Conservation (phyloP, 2,113 vertebrate species). For the Brachypteracias leptosomus region DNA sequence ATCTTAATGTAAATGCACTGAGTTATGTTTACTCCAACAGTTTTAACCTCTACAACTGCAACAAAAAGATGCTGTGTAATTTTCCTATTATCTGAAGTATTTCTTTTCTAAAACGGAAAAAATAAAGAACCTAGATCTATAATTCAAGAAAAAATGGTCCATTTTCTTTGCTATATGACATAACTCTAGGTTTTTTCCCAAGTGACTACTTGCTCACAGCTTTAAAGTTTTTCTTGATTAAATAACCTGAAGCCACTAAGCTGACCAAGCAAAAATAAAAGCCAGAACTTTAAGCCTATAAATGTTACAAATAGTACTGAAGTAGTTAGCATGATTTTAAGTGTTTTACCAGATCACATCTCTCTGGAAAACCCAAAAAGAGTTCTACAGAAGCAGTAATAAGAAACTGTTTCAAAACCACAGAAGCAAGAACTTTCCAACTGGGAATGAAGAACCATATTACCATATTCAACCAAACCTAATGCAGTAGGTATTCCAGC, state of each 20-base stretch:
- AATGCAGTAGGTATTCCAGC: not conserved
- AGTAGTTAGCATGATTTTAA: slow-evolving; percentile 49
- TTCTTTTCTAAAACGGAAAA: slow-evolving; percentile 14
- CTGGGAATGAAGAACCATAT: not conserved
- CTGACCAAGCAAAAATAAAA: slow-evolving; percentile 65
- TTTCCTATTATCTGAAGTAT: not conserved
- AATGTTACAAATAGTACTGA: slow-evolving; percentile 51
- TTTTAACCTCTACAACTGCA: not conserved
- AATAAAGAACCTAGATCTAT: not conserved
- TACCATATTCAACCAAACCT: not conserved
- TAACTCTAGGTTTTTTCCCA: not conserved
- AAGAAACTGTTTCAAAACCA: slow-evolving; percentile 45
- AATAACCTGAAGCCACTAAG: slow-evolving; percentile 58
- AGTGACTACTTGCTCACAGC: slow-evolving; percentile 2
- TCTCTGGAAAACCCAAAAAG: slow-evolving; percentile 31
- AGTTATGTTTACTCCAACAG: not conserved
- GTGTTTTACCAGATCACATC: slow-evolving; percentile 51
- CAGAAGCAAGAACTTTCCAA: slow-evolving; percentile 23
- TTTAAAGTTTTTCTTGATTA: slow-evolving; percentile 37
- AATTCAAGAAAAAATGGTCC: not conserved
- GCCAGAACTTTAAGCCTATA: slow-evolving; percentile 20
- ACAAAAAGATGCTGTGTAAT: not conserved
- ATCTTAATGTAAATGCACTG: not conserved
- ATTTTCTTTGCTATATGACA: slow-evolving; percentile 30
- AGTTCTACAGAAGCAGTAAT: not conserved